Base-by-base conservation (phyloP, 2,797 vertebrate species). In the Galago senegalensis region DNA sequence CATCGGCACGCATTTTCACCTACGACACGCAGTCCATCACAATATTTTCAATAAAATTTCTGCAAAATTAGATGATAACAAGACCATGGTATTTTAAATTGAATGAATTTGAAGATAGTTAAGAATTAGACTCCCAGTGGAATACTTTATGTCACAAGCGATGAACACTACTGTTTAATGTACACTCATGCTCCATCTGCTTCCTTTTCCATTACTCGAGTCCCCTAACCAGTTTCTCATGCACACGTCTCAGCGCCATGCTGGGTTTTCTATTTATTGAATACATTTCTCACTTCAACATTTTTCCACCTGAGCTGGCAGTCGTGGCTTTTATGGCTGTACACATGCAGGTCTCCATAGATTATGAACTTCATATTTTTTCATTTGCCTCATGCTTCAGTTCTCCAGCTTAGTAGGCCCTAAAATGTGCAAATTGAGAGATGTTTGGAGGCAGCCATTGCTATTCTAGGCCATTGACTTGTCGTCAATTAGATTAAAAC, bases 261-360 rank as follows among this genome's bases (percentile, higher is more conserved):
- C 99, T 99, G 99, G 99, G 99, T 99, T 99, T 99, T 99, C 99
- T 99, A 99, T 99, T 99, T 99, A 99, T 99, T 99, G 99, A 99
- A 99, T 99, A 99, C 99, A 99, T 99, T 99, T 99, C 99, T 99
- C 99, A 99, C 99, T 99, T 99, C 98, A 98, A 99, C 99, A 99
- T 99, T 99, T 99, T 99, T 99, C 99, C 99, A 99, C 99, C 99
- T 99, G 99, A 99, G 99, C 99, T 99, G 99, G 99, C 99, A 99
- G 99, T 99, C 99, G 99, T 99, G 99, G 99, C 99, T 99, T 99
- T 99, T 99, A 99, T 99, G 99, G 99, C 98, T 98, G 98, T 98
- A 98, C 98, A 98, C 98, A 98, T 98, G 98, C 98, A 99, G 98
- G 99, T 99, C 98, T 98, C 98, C 95, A 56, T 98, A 99, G 98